Conservation (phyloP, 2,113 vertebrate species). For the Asarcornis scutulata region DNA sequence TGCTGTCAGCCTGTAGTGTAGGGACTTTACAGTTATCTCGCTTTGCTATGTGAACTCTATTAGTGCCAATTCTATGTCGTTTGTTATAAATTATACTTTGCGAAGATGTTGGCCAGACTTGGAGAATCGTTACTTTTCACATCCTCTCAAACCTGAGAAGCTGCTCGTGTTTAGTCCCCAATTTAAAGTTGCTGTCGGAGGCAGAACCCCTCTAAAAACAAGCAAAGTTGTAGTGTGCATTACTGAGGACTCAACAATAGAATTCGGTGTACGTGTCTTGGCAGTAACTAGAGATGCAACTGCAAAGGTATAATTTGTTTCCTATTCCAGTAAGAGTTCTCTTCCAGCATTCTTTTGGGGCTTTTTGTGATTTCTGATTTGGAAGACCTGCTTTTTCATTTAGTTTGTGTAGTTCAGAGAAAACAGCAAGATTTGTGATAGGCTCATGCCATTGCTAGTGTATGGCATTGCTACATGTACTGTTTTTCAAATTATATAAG, state of each 20-base stretch:
- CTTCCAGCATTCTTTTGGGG: background rate
- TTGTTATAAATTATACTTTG: background rate
- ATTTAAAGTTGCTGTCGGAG: background rate
- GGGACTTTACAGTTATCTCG: background rate
- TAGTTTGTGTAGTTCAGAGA: background rate
- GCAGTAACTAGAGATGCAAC: background rate
- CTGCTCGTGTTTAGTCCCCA: background rate
- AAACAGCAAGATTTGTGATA: background rate
- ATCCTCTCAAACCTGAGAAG: background rate
- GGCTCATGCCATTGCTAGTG: background rate
- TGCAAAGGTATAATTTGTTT: background rate
- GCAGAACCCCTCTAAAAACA: background rate
- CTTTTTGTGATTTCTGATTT: background rate
- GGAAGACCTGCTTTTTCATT: background rate
- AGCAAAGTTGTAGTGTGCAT: no score
- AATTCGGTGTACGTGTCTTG: fast-evolving
- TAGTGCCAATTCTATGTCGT: background rate
- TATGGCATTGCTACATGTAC: background rate
- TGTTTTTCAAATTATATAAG: background rate
- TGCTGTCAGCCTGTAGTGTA: background rate
- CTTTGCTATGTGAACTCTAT: no score
- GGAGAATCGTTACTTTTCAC: background rate
- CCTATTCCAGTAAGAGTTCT: background rate
- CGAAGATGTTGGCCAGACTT: background rate
- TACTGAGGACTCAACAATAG: background rate